phyloP scores from a whole-genome alignment of 2,888 invertebrate species.

The Drosophila tripunctata region DNA sequence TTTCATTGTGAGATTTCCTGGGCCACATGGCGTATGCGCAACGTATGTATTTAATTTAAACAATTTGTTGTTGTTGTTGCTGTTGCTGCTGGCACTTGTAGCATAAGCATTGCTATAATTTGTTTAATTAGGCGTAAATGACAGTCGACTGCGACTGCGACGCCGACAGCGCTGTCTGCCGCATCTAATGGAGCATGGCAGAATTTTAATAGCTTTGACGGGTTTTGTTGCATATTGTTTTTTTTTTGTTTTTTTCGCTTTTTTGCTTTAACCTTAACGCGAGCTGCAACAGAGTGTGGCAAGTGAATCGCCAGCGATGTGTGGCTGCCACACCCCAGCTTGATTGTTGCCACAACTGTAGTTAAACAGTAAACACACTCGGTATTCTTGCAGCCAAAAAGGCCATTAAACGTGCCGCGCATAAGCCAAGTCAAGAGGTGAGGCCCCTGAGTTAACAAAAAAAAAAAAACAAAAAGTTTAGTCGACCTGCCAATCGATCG shows the following conservation, averaged over 20 bases:
- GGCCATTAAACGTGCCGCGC: slow-evolving; percentile 59
- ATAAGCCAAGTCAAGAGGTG: slow-evolving; percentile 38
- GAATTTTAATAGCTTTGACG: slow-evolving; percentile 71
- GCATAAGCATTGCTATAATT: slow-evolving; percentile 73
- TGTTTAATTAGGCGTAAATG: slow-evolving; percentile 80
- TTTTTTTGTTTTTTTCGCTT: neutral
- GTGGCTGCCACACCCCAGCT: slow-evolving; percentile 56
- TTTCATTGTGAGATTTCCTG: slow-evolving; percentile 73
- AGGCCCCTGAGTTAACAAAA: slow-evolving; percentile 7
- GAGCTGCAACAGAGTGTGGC: slow-evolving; percentile 48
- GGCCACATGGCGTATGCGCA: slow-evolving; percentile 66
- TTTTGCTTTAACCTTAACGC: slow-evolving; percentile 59
- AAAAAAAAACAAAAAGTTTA: slow-evolving; percentile 25
- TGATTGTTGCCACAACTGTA: slow-evolving; percentile 24
- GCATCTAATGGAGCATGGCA: slow-evolving; percentile 72
- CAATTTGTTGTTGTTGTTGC: slow-evolving; percentile 28
- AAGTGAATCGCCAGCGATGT: slow-evolving; percentile 56
- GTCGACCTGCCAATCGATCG: slow-evolving; percentile 60
- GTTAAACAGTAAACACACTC: too few relatives aligned
- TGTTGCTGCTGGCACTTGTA: slow-evolving; percentile 43
- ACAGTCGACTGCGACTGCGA: slow-evolving; percentile 27
- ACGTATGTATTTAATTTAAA: slow-evolving; percentile 30
- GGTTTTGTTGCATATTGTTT: too few relatives aligned
- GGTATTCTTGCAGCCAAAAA: slow-evolving; percentile 60
- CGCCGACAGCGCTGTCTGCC: slow-evolving; percentile 37